These are phyloP conservation scores for Capitella teleta DNA, from an alignment of 1,140 invertebrate genomes.

Conservation along the genomic window DNA sequence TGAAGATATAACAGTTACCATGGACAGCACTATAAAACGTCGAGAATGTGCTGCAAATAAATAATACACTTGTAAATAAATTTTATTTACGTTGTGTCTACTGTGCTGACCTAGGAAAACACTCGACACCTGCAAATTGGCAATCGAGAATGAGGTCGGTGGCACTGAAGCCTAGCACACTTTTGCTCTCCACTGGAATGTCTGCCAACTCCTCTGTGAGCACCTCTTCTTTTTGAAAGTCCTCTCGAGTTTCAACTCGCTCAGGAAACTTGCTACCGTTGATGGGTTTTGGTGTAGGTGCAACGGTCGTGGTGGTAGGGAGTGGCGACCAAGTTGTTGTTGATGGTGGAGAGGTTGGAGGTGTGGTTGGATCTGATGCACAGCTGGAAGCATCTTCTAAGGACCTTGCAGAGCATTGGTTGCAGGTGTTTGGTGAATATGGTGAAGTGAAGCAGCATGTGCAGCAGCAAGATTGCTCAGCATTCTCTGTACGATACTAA, in stretches of 20 bases:
- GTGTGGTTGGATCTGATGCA: no score
- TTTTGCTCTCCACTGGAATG: not conserved
- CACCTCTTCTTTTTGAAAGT: not conserved
- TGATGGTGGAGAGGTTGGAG: no score
- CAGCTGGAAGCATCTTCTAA: no score
- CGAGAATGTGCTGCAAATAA: slow-evolving; percentile 7
- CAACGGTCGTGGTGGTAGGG: not conserved
- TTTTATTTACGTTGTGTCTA: no score
- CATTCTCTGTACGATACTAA: no score
- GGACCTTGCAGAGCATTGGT: no score
- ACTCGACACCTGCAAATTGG: slow-evolving; percentile 3
- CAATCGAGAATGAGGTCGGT: slow-evolving; percentile 11
- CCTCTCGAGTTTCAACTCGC: not conserved
- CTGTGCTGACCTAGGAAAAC: not conserved
- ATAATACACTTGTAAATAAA: no score
- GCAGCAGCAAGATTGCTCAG: no score
- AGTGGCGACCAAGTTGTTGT: no score
- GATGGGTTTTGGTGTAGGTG: not conserved
- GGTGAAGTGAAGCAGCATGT: no score
- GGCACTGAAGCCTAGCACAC: not conserved
- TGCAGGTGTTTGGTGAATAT: no score
- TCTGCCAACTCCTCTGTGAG: slow-evolving; percentile 1
- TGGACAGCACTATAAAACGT: slow-evolving; percentile 3
- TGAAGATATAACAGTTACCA: slow-evolving; percentile 10
- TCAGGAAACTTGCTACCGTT: not conserved